Base-by-base conservation (phyloP, 1,140 invertebrate genomes). In the Teleopsis dalmanni region DNA sequence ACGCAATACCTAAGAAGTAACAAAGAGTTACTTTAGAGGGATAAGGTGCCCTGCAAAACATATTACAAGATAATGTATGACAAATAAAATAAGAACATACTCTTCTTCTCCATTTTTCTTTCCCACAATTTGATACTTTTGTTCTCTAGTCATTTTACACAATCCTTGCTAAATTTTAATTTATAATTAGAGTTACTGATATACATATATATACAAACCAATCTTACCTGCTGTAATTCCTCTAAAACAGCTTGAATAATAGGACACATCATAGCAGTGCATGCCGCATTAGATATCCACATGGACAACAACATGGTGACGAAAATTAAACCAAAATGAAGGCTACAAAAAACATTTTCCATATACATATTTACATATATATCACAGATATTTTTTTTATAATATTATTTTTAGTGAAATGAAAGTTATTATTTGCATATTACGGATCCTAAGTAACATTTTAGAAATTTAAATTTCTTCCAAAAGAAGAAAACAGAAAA, bases 241-340 rank as follows among this genome's bases (percentile, higher is more conserved):
- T 79, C 76, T 0, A 88, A 65, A 4, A 88, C 81, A 6, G 86
- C 85, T 37, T 87, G 80, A 6, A 87, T 81, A 48, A 91, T 90
- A 0, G 88, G 88, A 27, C 87, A 79, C 85, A 90, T 89, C 84
- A 90, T 88, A 3, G 88, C 86, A 0, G 85, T 85, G 6, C 85
- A 81, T 0, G 87, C 87, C 0, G 87, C 87, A 57, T 91, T 90
- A 0, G 83, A 85, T 18, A 91, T 85, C 87, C 87, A 90, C 84
- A 90, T 87, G 1, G 85, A 87, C 41, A 90, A 75, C 49, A 89
- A 83, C 75, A 84, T 85, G 0, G 86, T 88, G 0, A 87, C 86
- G 16, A 77, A 69, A 57, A 87, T 85, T 6, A 91, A 70, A 2
- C 87, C 87, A 46, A 84, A 78, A 59, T 88, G 83, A 38, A 90